Evolutionary conservation across 2,113 vertebrate genomes (phyloP), one percentile per base, ranked within the genome.

Genomic region (Pituophis catenifer): DNA sequence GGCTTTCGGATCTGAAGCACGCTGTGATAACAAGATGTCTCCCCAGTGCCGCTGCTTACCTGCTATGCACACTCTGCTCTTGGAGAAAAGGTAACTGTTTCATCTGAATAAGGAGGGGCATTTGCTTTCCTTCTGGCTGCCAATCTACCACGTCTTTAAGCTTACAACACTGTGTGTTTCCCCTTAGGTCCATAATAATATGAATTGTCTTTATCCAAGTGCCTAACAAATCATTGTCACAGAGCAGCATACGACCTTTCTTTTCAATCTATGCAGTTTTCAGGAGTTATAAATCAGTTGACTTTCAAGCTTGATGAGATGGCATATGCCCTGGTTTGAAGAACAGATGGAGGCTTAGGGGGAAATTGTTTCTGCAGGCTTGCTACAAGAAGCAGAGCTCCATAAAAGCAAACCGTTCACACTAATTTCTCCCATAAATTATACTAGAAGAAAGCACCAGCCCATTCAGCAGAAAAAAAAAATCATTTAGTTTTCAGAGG

Each of bases 321-420:
- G 97, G 98, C 98, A 98, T 98, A 98, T 98, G 98, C 98, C 98
- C 97, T 97, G 95, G 96, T 97, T 98, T 97, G 97, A 97, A 97
- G 98, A 98, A 97, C 98, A 98, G 98, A 98, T 98, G 98, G 98
- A 98, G 95, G 97, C 97, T 98, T 97, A 97, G 97, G 98, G 97
- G 97, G 91, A 97, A 98, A 98, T 97, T 97, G 98, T 98, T 98
- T 98, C 98, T 98, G 97, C 97, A 97, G 98, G 97, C 97, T 97
- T 97, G 97, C 97, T 97, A 97, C 96, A 98, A 97, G 97, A 97
- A 97, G 97, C 95, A 95, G 90, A 95, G 94, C 97, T 98, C 97
- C 96, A 97, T 98, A 97, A 98, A 98, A 98, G 97, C 93, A 96
- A 98, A 95, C 97, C 96, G 97, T 97, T 97, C 54, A 0, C 95